phyloP scores from a whole-genome alignment of 2,888 invertebrate species.

The Octonoba sinensis region DNA sequence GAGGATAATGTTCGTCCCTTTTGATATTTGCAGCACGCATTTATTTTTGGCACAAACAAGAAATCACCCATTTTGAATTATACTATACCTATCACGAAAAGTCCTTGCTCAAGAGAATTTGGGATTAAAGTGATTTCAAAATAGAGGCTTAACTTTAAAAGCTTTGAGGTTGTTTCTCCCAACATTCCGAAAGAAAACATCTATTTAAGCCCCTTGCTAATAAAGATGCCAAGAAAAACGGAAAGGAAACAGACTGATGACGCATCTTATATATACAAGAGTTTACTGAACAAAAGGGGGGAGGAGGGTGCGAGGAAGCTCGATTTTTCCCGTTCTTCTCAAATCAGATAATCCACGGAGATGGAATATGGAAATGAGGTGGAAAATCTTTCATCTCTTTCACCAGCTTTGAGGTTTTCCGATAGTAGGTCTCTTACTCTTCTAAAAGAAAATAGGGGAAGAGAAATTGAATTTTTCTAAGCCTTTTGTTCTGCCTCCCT shows the following conservation, averaged over 20 bases:
- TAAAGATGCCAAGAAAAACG: not conserved
- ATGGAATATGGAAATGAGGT: constrained; percentile 51
- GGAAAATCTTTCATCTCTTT: constrained; percentile 26
- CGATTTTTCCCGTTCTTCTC: constrained; percentile 23
- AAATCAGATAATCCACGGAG: constrained; percentile 48
- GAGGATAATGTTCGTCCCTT: too few relatives aligned
- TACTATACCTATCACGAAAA: too few relatives aligned
- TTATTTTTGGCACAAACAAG: too few relatives aligned
- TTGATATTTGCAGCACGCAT: too few relatives aligned
- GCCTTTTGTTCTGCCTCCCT: not conserved
- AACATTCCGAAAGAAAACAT: not conserved
- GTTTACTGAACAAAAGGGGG: not conserved
- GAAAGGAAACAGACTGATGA: constrained; percentile 1
- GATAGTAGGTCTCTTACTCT: constrained; percentile 30
- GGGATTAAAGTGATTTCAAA: too few relatives aligned
- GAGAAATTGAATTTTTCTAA: constrained; percentile 30
- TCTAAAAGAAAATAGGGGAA: constrained; percentile 18
- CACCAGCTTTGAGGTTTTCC: constrained; percentile 53
- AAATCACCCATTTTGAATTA: too few relatives aligned
- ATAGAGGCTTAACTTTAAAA: too few relatives aligned
- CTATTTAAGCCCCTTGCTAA: constrained; percentile 1
- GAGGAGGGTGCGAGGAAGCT: not conserved
- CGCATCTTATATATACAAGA: constrained; percentile 27
- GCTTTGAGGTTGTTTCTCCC: not conserved
- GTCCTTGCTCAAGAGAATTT: too few relatives aligned